phyloP scores from a whole-genome alignment of 2,888 invertebrate species.

The Alcis repandata region DNA sequence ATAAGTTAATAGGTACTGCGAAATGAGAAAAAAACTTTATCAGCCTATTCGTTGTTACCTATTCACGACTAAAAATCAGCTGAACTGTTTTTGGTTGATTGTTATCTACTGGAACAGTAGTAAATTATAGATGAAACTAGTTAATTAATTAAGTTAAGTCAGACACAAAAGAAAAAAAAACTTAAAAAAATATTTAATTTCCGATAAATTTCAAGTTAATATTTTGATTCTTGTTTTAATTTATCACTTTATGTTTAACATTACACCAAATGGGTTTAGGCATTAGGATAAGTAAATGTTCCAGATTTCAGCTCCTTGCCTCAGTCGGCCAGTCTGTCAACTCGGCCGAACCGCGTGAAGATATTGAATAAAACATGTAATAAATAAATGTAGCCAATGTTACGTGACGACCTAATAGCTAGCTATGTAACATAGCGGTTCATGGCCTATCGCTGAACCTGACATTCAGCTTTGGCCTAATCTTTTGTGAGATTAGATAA shows the following conservation, averaged over 20 bases:
- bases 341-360: constrained; percentile 53
- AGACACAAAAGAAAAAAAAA: no score
- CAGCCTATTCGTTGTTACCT: neutral
- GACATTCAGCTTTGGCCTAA: constrained; percentile 21
- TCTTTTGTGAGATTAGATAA: neutral
- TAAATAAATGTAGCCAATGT: constrained; percentile 71
- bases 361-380: constrained; percentile 83
- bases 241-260: no score
- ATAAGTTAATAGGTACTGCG: no score
- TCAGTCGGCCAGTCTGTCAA: constrained; percentile 53
- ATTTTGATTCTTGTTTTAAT: neutral
- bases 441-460: constrained; percentile 7
- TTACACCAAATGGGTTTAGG: constrained; percentile 1
- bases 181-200: no score
- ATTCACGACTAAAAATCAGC: no score
- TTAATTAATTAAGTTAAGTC: no score
- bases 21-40: neutral
- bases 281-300: constrained; percentile 13
- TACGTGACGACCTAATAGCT: constrained; percentile 69
- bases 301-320: constrained; percentile 3
- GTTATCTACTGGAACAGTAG: no score
- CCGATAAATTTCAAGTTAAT: neutral
- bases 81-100: no score
- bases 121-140: no score
- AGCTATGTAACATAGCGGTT: constrained; percentile 33